phyloP scores from a whole-genome alignment of 2,113 vertebrate species.

The Pterocles orientalis region DNA sequence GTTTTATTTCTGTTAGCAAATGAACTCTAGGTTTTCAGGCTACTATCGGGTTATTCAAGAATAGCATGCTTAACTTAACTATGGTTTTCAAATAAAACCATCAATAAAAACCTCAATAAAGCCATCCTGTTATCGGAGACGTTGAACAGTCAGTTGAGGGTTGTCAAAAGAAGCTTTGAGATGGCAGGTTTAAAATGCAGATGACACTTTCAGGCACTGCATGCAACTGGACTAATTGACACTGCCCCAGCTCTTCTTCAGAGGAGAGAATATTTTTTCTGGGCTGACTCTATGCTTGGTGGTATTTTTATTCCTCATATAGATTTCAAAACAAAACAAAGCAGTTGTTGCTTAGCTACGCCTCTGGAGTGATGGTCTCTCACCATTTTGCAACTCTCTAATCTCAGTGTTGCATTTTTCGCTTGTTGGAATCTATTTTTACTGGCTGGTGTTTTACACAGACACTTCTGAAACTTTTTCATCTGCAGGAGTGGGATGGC shows the following conservation, averaged over 20 bases:
- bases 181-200: not conserved
- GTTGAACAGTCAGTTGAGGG: not conserved
- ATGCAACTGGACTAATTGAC: not conserved
- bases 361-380: constrained; percentile 14
- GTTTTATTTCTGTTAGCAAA: not conserved
- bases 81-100: not conserved
- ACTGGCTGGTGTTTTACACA: not conserved
- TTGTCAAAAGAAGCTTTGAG: not conserved
- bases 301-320: constrained; percentile 60
- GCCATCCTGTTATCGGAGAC: not conserved
- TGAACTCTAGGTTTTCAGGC: not conserved
- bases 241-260: not conserved
- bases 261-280: constrained; percentile 19
- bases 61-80: not conserved
- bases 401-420: constrained; percentile 21
- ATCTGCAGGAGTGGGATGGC: not conserved
- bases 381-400: constrained; percentile 47
- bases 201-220: not conserved
- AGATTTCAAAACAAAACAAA: constrained; percentile 68
- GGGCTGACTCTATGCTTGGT: not conserved
- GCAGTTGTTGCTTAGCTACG: constrained; percentile 59
- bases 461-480: constrained; percentile 9
- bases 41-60: not conserved
- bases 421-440: constrained; percentile 33
- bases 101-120: not conserved